phyloP scores from a whole-genome alignment of 2,113 vertebrate genomes.

The Campylomormyrus numenius region DNA sequence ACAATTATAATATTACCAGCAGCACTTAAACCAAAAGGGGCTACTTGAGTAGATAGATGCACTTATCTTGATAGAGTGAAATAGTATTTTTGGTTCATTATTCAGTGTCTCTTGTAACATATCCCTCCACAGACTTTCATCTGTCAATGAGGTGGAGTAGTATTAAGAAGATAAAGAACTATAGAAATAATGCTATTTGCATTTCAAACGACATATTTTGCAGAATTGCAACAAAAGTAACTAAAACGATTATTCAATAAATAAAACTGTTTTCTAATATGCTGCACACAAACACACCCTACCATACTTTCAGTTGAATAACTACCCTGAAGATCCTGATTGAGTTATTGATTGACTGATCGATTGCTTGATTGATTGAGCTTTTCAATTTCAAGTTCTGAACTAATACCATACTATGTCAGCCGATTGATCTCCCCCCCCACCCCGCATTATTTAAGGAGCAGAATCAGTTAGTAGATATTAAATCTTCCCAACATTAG shows the following conservation, averaged over 20 bases:
- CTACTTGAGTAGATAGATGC: constrained; percentile 61
- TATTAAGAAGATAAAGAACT: neutral
- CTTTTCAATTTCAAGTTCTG: neutral
- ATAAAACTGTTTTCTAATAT: neutral
- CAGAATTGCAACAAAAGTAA: neutral
- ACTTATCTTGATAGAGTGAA: constrained; percentile 39
- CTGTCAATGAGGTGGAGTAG: neutral
- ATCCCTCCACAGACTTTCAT: neutral
- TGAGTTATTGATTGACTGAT: neutral
- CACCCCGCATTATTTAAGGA: neutral
- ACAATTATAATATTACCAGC: constrained; percentile 60
- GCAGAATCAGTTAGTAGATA: neutral
- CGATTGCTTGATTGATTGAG: neutral
- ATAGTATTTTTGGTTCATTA: neutral
- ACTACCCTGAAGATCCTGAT: neutral
- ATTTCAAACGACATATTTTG: neutral
- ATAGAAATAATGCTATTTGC: neutral
- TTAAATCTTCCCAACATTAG: neutral
- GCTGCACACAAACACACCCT: neutral
- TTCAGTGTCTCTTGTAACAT: neutral
- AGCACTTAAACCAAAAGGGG: constrained; percentile 66
- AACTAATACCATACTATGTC: neutral
- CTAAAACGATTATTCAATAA: neutral
- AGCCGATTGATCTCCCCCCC: neutral
- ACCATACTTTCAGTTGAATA: neutral